These are phyloP conservation scores for Ascaphus truei DNA, from an alignment of 2,113 vertebrate species.

Conservation along the genomic window DNA sequence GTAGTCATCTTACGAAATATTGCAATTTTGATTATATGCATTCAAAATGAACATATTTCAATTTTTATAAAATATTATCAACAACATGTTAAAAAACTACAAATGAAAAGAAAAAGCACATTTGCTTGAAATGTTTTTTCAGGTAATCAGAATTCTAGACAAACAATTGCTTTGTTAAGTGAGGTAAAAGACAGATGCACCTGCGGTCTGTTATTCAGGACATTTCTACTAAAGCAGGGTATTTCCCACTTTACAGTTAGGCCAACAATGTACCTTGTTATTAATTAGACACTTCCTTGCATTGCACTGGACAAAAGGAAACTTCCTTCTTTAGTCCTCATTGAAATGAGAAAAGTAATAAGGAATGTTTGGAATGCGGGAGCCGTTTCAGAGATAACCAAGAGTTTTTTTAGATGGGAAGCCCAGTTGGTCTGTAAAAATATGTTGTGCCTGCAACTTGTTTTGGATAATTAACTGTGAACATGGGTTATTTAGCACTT, in stretches of 20 bases:
- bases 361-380: conserved; percentile 4
- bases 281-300: background rate
- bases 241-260: background rate
- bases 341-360: background rate
- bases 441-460: conserved; percentile 2
- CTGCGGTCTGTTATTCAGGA: background rate
- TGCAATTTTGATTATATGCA: too few relatives aligned
- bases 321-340: background rate
- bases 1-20: too few relatives aligned
- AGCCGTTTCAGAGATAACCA: background rate
- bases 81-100: too few relatives aligned
- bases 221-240: background rate
- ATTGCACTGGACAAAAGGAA: background rate
- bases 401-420: background rate
- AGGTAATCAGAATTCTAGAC: too few relatives aligned
- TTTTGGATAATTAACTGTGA: background rate
- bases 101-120: too few relatives aligned
- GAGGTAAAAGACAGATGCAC: too few relatives aligned
- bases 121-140: too few relatives aligned
- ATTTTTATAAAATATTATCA: too few relatives aligned
- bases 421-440: background rate
- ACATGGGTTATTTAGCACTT: background rate
- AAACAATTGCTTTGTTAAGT: too few relatives aligned
- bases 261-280: background rate
- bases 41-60: too few relatives aligned